Percentiles rank a stretch among this genome's conserved stretches.
Conservation (phyloP, 2,113 vertebrate genomes). For the Antennarius striatus region DNA sequence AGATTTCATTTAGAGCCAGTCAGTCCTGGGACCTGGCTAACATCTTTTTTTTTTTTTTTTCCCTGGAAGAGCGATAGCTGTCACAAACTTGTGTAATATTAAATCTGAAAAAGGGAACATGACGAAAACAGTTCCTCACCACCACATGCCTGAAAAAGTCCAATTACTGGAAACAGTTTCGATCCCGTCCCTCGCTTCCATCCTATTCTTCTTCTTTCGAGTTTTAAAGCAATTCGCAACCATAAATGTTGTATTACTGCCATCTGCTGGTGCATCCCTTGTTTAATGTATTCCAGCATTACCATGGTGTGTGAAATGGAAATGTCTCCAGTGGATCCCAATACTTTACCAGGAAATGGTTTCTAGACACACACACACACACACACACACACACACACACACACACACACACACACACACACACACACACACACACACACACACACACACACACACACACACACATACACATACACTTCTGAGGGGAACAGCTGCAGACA, state of each 20-base stretch:
- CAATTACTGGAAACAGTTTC: not conserved
- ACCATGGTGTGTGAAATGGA: not conserved
- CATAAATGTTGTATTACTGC: too few species aligned
- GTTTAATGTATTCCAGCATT: not conserved
- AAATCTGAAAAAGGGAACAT: too few species aligned
- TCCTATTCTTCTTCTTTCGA: not conserved
- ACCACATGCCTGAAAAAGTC: too few species aligned
- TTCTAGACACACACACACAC: not conserved
- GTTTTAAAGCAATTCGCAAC: not conserved
- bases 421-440: not conserved
- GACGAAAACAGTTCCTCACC: too few species aligned
- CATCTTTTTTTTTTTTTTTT: too few species aligned
- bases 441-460: not conserved
- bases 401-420: not conserved
- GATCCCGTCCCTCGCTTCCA: not conserved
- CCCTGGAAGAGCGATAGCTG: too few species aligned
- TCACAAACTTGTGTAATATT: too few species aligned
- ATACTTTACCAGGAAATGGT: too few species aligned
- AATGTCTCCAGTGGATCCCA: too few species aligned
- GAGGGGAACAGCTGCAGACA: conserved; percentile 14
- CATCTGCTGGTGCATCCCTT: not conserved
- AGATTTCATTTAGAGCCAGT: too few species aligned
- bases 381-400: not conserved
- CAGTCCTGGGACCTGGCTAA: too few species aligned
- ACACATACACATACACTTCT: not conserved